phyloP scores from a whole-genome alignment of 1,140 invertebrate species.

The Bombus pyrosoma region DNA sequence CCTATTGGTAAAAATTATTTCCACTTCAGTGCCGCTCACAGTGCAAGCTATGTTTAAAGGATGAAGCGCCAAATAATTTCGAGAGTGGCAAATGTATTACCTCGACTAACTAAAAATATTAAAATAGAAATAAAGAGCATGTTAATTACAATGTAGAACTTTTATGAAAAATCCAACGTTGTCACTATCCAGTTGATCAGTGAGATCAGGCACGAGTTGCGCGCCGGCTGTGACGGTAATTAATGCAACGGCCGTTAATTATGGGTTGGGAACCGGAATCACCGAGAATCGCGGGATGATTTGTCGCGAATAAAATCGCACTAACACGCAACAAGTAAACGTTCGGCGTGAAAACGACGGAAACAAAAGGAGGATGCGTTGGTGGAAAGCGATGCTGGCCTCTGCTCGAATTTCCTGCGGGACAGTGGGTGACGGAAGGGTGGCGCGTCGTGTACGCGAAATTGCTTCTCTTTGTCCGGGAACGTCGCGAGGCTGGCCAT shows the following conservation, averaged over 20 bases:
- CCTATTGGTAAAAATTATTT: too few species aligned
- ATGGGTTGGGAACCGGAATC: background rate
- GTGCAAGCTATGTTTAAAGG: too few species aligned
- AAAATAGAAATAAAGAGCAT: too few species aligned
- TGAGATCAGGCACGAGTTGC: background rate
- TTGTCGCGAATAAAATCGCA: slow-evolving; percentile 27
- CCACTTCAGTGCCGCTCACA: too few species aligned
- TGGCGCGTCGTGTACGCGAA: slow-evolving; percentile 13
- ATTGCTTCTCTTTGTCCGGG: slow-evolving; percentile 12
- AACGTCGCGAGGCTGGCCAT: background rate
- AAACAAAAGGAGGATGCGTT: background rate
- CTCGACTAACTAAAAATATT: too few species aligned
- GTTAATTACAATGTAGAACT: too few species aligned
- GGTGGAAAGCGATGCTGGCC: background rate
- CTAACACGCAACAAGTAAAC: slow-evolving; percentile 24
- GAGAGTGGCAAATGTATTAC: too few species aligned
- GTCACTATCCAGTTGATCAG: background rate
- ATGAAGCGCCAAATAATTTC: too few species aligned
- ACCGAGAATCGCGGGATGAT: background rate
- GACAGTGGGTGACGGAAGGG: background rate
- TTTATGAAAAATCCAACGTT: background rate
- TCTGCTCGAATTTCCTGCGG: slow-evolving; percentile 11
- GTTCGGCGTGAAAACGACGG: background rate
- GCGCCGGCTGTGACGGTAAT: background rate
- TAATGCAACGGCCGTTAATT: slow-evolving; percentile 18